Percentiles rank a stretch among this genome's conserved stretches.
These are phyloP conservation scores for Coreoperca whiteheadi DNA, from an alignment of 2,113 vertebrate species.

Conservation along the genomic window DNA sequence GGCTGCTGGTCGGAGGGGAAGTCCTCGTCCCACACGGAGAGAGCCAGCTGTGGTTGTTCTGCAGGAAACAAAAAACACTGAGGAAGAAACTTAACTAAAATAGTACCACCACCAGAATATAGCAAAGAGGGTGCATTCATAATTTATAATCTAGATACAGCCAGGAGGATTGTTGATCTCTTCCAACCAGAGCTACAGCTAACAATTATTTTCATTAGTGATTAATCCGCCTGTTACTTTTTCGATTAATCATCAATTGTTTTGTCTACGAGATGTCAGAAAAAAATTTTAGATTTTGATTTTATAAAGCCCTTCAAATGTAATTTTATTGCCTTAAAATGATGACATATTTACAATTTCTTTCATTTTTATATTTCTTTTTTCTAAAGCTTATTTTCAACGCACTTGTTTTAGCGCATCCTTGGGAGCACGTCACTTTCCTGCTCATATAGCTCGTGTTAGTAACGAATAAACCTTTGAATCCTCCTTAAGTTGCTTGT, in stretches of 20 bases:
- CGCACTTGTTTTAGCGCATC: too few species aligned
- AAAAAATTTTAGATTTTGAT: too few species aligned
- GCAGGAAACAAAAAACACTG: background rate
- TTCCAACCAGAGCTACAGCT: background rate
- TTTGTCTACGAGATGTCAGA: too few species aligned
- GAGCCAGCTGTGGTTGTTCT: conserved; percentile 53
- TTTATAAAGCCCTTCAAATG: too few species aligned
- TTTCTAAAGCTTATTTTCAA: too few species aligned
- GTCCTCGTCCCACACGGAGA: conserved; percentile 65
- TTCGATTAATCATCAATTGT: too few species aligned
- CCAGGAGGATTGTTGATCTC: background rate
- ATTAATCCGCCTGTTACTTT: too few species aligned
- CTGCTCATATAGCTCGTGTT: too few species aligned
- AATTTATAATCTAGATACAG: background rate
- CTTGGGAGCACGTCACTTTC: too few species aligned
- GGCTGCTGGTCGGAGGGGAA: conserved; percentile 23
- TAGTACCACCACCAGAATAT: background rate
- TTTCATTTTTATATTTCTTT: too few species aligned
- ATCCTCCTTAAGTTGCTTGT: background rate
- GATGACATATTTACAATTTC: background rate
- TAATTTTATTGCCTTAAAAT: background rate
- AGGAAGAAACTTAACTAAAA: background rate
- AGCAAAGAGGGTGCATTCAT: background rate
- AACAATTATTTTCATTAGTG: too few species aligned
- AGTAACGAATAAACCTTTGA: background rate